A percentile compares a stretch with the other conserved stretches of the same genome.
These are phyloP conservation scores for Drosophila orena DNA, from an alignment of 1,140 invertebrate genomes.

Conservation along the genomic window DNA sequence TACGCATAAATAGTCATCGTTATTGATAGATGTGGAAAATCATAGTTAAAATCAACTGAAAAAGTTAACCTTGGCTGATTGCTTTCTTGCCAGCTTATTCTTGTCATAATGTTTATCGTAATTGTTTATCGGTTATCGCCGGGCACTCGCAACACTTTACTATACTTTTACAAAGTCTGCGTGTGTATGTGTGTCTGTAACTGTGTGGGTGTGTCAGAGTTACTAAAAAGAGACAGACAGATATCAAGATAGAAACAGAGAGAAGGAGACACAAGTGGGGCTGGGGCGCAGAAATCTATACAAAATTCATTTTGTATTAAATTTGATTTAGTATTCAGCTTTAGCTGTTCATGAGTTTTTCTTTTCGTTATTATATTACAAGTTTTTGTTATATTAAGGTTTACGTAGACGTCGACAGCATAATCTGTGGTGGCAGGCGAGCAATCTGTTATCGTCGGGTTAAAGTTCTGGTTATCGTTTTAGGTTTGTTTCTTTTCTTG, in stretches of 20 bases:
- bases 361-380: slow-evolving; percentile 6
- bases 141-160: slow-evolving; percentile 77
- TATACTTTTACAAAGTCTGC: slow-evolving; percentile 75
- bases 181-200: slow-evolving; percentile 34
- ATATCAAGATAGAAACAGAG: slow-evolving; percentile 22
- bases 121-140: slow-evolving; percentile 40
- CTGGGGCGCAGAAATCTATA: slow-evolving; percentile 7
- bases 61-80: slow-evolving; percentile 62
- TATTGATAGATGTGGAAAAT: slow-evolving; percentile 84
- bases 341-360: slow-evolving; percentile 8
- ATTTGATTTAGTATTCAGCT: slow-evolving; percentile 66
- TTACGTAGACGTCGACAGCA: slow-evolving; percentile 61
- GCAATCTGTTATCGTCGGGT: slow-evolving; percentile 65
- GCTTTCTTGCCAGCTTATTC: slow-evolving; percentile 36
- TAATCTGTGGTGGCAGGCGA: slow-evolving; percentile 67
- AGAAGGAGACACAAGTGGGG: slow-evolving; percentile 29
- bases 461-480: slow-evolving; percentile 39
- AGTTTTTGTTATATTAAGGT: slow-evolving; percentile 4
- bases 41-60: slow-evolving; percentile 80
- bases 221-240: slow-evolving; percentile 34
- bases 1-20: slow-evolving; percentile 84
- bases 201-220: slow-evolving; percentile 35
- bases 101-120: slow-evolving; percentile 42
- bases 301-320: slow-evolving; percentile 72
- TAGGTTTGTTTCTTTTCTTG: slow-evolving; percentile 6